Base-by-base conservation (phyloP, 1,140 invertebrate genomes). In the Drosophila auraria region DNA sequence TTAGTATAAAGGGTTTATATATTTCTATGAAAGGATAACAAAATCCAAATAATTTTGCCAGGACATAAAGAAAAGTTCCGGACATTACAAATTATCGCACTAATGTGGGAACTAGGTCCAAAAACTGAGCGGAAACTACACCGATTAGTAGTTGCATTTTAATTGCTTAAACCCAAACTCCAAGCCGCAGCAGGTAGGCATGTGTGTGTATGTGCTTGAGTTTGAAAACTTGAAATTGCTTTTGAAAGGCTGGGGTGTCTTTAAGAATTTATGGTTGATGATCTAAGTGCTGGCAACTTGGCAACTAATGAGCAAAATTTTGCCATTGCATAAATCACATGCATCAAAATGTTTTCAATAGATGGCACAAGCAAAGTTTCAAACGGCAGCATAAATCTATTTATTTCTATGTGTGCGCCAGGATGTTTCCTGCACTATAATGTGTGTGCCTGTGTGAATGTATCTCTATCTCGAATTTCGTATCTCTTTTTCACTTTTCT, bases 291-390 rank as follows among this genome's bases (percentile, higher is more conserved):
- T 45, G 66, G 66, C 69, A 79, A 83, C 77, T 89, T 87, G 83
- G 80, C 78, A 87, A 87, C 84, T 87, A 87, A 87, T 87, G 84
- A 87, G 83, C 72, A 87, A 69, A 89, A 89, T 78, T 83, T 78
- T 70, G 66, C 78, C 65, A 81, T 89, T 83, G 83, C 83, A 87
- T 87, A 87, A 87, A 87, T 87, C 84, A 87, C 80, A 83, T 78
- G 84, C 83, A 89, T 87, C 83, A 86, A 87, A 86, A 89, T 89
- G 83, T 81, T 87, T 89, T 87, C 83, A 87, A 87, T 87, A 89
- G 80, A 70, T 57, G 76, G 59, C 72, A 65, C 71, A 77, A 78
- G 59, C 58, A 79, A 87, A 83, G 83, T 87, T 83, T 56, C 80
- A 78, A 78, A 54, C 79, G 62, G 66, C 74, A 82, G 77, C 78